phyloP scores from a whole-genome alignment of 2,888 invertebrate species.

The Conus canariensis region DNA sequence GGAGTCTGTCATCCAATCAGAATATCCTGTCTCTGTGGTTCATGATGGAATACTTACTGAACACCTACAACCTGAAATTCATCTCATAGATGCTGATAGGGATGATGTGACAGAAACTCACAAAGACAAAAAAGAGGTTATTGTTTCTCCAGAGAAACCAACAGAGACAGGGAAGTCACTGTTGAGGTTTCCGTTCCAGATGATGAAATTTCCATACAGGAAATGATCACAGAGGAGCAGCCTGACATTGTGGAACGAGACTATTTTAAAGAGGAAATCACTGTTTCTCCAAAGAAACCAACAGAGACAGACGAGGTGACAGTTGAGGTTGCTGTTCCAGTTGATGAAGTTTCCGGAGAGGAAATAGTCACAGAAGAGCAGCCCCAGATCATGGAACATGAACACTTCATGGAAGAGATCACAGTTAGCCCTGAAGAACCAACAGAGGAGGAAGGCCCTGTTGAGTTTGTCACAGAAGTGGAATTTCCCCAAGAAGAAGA shows the following conservation, averaged over 20 bases:
- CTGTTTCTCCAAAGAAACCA: slow-evolving; percentile 12
- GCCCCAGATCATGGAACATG: no score
- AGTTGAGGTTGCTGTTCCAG: background rate
- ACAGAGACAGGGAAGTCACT: slow-evolving; percentile 26
- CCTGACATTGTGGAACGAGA: slow-evolving; percentile 46
- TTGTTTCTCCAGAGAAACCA: slow-evolving; percentile 7
- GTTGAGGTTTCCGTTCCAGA: slow-evolving; percentile 11
- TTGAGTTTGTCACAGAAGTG: background rate
- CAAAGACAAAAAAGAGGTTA: slow-evolving; percentile 36
- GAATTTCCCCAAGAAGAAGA: slow-evolving; percentile 16
- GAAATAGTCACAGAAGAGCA: background rate
- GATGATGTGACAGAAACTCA: slow-evolving; percentile 30
- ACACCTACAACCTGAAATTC: background rate
- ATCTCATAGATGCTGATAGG: slow-evolving; percentile 15
- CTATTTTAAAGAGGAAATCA: slow-evolving; percentile 39
- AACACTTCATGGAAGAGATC: slow-evolving; percentile 31
- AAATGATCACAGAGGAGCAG: slow-evolving; percentile 22
- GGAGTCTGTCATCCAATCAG: slow-evolving; percentile 27
- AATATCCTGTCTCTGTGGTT: slow-evolving; percentile 40
- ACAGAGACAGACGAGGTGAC: slow-evolving; percentile 17
- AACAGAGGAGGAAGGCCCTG: background rate
- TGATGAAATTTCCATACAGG: slow-evolving; percentile 28
- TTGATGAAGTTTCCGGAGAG: background rate
- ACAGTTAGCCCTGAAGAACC: slow-evolving; percentile 29
- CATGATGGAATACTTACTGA: background rate